Evolutionary conservation across 1,140 invertebrate species (phyloP), one percentile per base, ranked within the genome.

Genomic region (Goniozus legneri): DNA sequence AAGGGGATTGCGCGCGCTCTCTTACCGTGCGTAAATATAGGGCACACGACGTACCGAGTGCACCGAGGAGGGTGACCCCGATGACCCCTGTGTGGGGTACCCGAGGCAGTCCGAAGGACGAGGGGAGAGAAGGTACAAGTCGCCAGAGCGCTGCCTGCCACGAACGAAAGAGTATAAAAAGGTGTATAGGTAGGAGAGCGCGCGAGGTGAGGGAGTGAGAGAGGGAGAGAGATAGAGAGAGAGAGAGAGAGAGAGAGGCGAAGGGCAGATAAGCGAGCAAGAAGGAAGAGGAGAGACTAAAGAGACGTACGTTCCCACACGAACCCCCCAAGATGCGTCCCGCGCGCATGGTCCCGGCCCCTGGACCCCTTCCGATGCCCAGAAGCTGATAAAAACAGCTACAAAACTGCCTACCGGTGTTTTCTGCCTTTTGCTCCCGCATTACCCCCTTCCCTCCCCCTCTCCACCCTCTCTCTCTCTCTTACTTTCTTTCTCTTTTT

Each of bases 351-450:
- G 52, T 63, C 56, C 56, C 34, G n/a, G n/a, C n/a, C 58, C 44
- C 60, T 63, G 60, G 65, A 64, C 64, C 67, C 24, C n/a, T n/a
- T 61, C 60, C 61, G 63, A 76, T 74, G 67, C 69, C 69, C 68
- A 73, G 71, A 71, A 75, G 71, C 71, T 73, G 70, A 75, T 75
- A 75, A 74, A 76, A 74, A 73, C 69, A 71, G 69, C 71, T 74
- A 73, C 72, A 75, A 75, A 75, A 75, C 71, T 75, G 70, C 70
- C 70, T 75, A 74, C 72, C 70, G 71, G 72, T 75, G 68, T 75
- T 75, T 75, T 74, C 68, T 73, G 62, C 67, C 65, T 71, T 67
- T 69, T 69, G 65, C 61, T 62, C 60, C 65, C 69, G 64, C 65
- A 57, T 67, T 72, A 70, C 65, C 16, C 12, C 44, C 42, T 42